Base-by-base conservation (phyloP, 2,888 invertebrate genomes). In the Terebella lapidaria region DNA sequence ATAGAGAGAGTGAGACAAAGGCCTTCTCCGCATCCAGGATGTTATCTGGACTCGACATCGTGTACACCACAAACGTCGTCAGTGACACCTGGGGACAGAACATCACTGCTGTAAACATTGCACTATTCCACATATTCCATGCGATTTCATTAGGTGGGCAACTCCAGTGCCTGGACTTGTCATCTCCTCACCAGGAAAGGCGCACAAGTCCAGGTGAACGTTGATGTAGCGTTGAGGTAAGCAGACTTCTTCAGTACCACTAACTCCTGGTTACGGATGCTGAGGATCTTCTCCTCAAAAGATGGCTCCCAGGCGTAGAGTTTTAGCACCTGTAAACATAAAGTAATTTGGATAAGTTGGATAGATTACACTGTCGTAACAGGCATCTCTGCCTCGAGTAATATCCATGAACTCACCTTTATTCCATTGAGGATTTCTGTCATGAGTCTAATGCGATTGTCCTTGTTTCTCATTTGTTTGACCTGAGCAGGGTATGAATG, bases 251-350 rank as follows among this genome's bases (percentile, higher is more conserved):
- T 91, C 64, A 96, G 84, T 4, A 93, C 89, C 2, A 87, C 84
- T 77, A 94, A 88, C 83, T 97, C 96, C 77, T 90, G 89, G 67
- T 87, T 85, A 73, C 97, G 86, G 69, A 95, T 94, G 73, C 88
- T 87, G 70, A 89, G 83, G 67, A 96, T 88, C 83, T 94, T 91
- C 57, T 88, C 86, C 78, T 92, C 26, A 77, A 94, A 94, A 69
- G 93, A 92, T 1, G 89, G 88, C 79, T 95, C 95, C 94, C 94
- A 94, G 0, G 93, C 94, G 77, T 94, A 94, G 77, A 94, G 84
- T 82, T 94, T 94, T 68, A 94, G 64, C 22, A 80, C 80, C 79
- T 78, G 57, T 72, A 49, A 1, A 4, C n/a, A n/a, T n/a, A 45
- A 10, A 20, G 10, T 22, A 52, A 46, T 46, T 4, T 10, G 22